Evolutionary conservation across 2,888 invertebrate genomes (phyloP).

Genomic region (Lamellibrachia columna): DNA sequence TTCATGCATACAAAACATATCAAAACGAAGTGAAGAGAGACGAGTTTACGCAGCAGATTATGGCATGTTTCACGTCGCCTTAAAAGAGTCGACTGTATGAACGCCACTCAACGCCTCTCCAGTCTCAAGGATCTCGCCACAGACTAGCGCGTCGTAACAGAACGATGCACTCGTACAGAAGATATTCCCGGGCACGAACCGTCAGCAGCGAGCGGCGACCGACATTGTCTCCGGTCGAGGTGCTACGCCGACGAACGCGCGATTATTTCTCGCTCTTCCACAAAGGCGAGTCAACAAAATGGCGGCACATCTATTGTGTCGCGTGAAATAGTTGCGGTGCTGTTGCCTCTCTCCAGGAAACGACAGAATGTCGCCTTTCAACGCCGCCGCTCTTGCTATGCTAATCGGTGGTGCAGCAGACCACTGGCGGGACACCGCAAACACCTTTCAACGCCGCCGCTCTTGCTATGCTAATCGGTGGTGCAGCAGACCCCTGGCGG

Average conservation of each 20-base stretch:
- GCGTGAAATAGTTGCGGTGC: background rate
- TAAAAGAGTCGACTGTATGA: background rate
- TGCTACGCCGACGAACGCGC: background rate
- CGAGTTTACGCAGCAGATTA: background rate
- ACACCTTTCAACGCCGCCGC: background rate
- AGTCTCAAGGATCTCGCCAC: background rate
- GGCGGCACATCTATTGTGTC: background rate
- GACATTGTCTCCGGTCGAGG: background rate
- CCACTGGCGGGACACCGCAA: background rate
- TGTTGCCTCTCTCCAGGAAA: background rate
- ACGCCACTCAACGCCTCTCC: background rate
- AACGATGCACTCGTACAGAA: background rate
- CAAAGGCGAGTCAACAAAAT: constrained; percentile 1
- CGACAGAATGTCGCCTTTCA: background rate
- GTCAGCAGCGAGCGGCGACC: background rate
- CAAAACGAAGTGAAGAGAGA: background rate
- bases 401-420: background rate
- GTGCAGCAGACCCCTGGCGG: background rate
- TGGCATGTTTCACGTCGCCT: background rate
- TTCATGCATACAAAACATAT: background rate
- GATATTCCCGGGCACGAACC: background rate
- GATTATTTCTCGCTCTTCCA: background rate
- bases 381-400: background rate
- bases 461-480: background rate
- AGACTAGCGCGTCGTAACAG: background rate